Evolutionary conservation across 1,140 invertebrate genomes (phyloP), one percentile per base, ranked within the genome.

Genomic region (Apis dorsata): DNA sequence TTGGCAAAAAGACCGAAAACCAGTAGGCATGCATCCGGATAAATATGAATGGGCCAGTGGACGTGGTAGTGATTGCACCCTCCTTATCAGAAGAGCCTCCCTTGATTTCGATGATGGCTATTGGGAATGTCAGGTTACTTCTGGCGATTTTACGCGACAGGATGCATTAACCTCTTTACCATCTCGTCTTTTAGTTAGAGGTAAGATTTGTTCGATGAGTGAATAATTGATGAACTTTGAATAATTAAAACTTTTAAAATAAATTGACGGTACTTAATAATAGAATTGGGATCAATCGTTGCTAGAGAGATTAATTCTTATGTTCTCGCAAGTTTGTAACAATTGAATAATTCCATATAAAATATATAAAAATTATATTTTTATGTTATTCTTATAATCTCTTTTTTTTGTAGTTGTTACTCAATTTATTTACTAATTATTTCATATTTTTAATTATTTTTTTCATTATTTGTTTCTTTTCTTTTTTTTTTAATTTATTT

Each of bases 41-140:
- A 98, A 98, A 93, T 98, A 98, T 94, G 97, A 98, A 92, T 98
- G 97, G 97, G 96, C 96, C n/a, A 96, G 96, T 66, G 79, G 80
- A 12, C 88, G 88, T 8, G 90, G 91, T 19, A 96, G 96, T 55
- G 98, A 99, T 92, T 99, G 98, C 92, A 97, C 97, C 34, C 94
- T 98, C 55, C 96, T 96, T 94, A 96, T 98, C 84, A 94, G 96
- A 72, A 95, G 96, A 24, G 97, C 97, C 11, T 96, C 96, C 49
- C 93, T 98, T 24, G 96, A 98, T 88, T 97, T 97, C 74, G 98
- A 98, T 91, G 98, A 98, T 91, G 98, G 97, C 1, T 95, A 96
- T 78, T 99, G 98, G 98, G 97, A 98, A 94, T 98, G 98, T 92
- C 98, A 98, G 92, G 97, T 98, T 73, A 98, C 97, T 3, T 97